Base-by-base conservation (phyloP, 2,888 invertebrate genomes). In the Dryococelus australis region DNA sequence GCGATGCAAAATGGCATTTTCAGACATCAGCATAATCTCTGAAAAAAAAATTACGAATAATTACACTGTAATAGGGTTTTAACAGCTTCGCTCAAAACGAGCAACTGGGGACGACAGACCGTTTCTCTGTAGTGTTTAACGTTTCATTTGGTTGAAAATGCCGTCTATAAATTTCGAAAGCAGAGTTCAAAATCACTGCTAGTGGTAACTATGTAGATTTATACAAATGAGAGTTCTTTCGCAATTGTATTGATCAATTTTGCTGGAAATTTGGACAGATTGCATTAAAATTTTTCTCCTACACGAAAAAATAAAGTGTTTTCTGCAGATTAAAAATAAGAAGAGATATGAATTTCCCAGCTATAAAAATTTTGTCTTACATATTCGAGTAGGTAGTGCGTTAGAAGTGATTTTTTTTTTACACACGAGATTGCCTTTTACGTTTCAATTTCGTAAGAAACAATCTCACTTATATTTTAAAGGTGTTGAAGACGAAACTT, bases 71-170 rank as follows among this genome's bases (percentile, higher is more conserved):
- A 65, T 65, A 65, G 65, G 65, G 6, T 65, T 65, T 65, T 3
- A 65, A 65, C 65, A 65, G 65, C 20, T 65, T 65, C 65, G 65
- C n/a, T n/a, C n/a, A 65, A 65, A 65, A 65, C 65, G 65, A 65
- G 65, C 65, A 65, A 24, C 24, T 1, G 65, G 65, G n/a, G 3
- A 65, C n/a, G 24, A 65, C 6, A 65, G n/a, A 8, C 6, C 20
- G 65, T 65, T 20, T n/a, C 65, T 16, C 6, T 65, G 20, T 65
- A n/a, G 65, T 20, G 65, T n/a, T 65, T 65, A 16, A 65, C 24
- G n/a, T 65, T 65, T 65, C 65, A 65, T 65, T 24, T 65, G 65
- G 8, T 13, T 65, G 5, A 16, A 65, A 16, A 65, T 20, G 16
- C 65, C 24, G 65, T 65, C n/a, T n/a, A 65, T 65, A 65, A 65